Percentiles rank a stretch among this genome's conserved stretches.
These are phyloP conservation scores for Margarornis squamiger DNA, from an alignment of 2,797 vertebrate genomes.

Conservation along the genomic window DNA sequence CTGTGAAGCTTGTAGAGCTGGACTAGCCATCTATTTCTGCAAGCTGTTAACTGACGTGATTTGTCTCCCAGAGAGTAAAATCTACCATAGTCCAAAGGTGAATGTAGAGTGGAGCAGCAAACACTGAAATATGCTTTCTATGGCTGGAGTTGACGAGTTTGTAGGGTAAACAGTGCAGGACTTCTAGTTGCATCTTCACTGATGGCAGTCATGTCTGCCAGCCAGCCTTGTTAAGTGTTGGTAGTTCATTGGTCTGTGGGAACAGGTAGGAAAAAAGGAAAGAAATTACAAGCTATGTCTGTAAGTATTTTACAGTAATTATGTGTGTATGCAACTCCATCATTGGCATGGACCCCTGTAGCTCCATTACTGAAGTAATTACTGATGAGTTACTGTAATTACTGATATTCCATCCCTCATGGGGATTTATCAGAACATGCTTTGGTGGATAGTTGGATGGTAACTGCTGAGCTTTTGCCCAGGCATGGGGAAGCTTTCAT, in stretches of 20 bases:
- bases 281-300: neutral
- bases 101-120: neutral
- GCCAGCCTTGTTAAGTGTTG: neutral
- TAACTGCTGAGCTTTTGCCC: neutral
- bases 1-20: neutral
- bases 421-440: neutral
- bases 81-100: neutral
- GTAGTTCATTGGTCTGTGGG: neutral
- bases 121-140: neutral
- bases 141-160: neutral
- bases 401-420: neutral
- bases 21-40: neutral
- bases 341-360: neutral
- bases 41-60: neutral
- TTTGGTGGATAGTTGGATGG: neutral
- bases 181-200: neutral
- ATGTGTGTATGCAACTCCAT: neutral
- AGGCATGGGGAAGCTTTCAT: neutral
- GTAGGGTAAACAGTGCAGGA: neutral
- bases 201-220: neutral
- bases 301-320: neutral
- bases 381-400: neutral
- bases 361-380: neutral
- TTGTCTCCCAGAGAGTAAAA: neutral
- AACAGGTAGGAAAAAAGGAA: neutral